Conservation (phyloP, 2,888 invertebrate genomes). For the Synanthedon tipuliformis region DNA sequence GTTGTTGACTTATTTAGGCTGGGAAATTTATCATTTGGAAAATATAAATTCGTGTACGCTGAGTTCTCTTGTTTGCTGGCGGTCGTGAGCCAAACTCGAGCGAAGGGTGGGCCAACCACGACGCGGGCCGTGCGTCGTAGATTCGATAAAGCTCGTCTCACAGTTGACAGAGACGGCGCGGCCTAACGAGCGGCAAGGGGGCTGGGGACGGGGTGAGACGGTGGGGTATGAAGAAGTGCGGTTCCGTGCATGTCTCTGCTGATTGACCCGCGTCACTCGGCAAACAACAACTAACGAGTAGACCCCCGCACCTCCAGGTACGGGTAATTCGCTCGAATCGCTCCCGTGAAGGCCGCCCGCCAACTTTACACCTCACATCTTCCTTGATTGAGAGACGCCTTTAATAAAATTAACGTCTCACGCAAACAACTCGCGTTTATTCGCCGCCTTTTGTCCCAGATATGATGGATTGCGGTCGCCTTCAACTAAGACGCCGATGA, state of each 20-base stretch:
- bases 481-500: conserved; percentile 54
- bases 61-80: conserved; percentile 65
- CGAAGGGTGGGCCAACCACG: conserved; percentile 63
- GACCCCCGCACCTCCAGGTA: conserved; percentile 63
- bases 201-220: conserved; percentile 17
- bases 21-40: conserved; percentile 9
- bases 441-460: conserved; percentile 56
- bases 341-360: conserved; percentile 51
- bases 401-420: conserved; percentile 65
- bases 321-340: conserved; percentile 51
- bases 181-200: conserved; percentile 50
- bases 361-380: conserved; percentile 54
- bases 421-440: conserved; percentile 57
- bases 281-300: conserved; percentile 71
- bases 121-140: conserved; percentile 67
- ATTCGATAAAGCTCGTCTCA: conserved; percentile 68
- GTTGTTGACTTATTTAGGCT: conserved; percentile 18
- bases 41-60: conserved; percentile 58
- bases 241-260: conserved; percentile 71
- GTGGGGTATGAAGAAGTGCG: conserved; percentile 64
- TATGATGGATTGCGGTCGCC: conserved; percentile 65
- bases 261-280: conserved; percentile 71
- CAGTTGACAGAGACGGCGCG: conserved; percentile 67
- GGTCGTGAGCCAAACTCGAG: conserved; percentile 59
- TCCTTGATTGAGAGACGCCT: conserved; percentile 66